Conservation (phyloP, 2,888 invertebrate species). For the Megalurothrips usitatus region DNA sequence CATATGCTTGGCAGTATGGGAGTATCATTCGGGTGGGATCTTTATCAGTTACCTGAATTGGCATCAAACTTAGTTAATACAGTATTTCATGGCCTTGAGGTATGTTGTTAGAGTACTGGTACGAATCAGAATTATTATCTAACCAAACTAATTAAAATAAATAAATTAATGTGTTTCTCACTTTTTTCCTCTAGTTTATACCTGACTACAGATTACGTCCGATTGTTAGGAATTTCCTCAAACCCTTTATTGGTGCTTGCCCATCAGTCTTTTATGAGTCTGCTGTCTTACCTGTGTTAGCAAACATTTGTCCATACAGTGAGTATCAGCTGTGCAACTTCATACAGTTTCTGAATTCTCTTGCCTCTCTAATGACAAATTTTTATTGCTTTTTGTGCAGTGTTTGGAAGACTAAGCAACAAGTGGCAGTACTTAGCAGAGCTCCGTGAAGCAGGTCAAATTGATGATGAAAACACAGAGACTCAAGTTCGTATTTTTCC, state of each 20-base stretch:
- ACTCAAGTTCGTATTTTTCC: slow-evolving; percentile 51
- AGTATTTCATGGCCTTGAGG: slow-evolving; percentile 63
- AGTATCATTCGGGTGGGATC: slow-evolving; percentile 74
- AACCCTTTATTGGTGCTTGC: slow-evolving; percentile 80
- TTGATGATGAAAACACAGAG: slow-evolving; percentile 71
- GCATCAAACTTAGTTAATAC: slow-evolving; percentile 68
- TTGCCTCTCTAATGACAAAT: slow-evolving; percentile 52
- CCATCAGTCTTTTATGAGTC: slow-evolving; percentile 72
- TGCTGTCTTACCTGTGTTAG: slow-evolving; percentile 73
- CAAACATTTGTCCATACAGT: slow-evolving; percentile 74
- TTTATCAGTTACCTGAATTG: slow-evolving; percentile 73
- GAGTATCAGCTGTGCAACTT: slow-evolving; percentile 32
- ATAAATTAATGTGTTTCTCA: not conserved
- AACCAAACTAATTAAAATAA: not conserved
- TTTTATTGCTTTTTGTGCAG: slow-evolving; percentile 39
- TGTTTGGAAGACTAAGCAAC: slow-evolving; percentile 58
- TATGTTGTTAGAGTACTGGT: slow-evolving; percentile 38
- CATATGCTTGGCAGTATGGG: slow-evolving; percentile 75
- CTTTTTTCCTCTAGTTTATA: slow-evolving; percentile 53
- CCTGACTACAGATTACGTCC: slow-evolving; percentile 83
- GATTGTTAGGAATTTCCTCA: slow-evolving; percentile 77
- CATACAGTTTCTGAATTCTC: not conserved
- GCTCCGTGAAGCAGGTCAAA: slow-evolving; percentile 68
- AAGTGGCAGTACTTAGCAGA: slow-evolving; percentile 77
- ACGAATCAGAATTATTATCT: not conserved